Evolutionary conservation across 2,797 vertebrate species (phyloP).

Genomic region (Remorina albescens): DNA sequence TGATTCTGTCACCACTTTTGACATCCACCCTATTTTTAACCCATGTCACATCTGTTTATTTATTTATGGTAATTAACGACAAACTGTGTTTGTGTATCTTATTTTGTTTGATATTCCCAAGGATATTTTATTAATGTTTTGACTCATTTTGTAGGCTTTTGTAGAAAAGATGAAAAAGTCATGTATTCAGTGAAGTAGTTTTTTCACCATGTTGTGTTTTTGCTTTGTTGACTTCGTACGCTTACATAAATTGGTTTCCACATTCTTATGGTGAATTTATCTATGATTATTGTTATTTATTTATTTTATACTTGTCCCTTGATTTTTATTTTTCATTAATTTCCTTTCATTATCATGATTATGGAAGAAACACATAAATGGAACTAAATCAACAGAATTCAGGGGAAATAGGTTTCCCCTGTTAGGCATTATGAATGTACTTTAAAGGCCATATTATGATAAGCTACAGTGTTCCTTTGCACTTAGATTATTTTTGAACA

Average conservation of each 20-base stretch:
- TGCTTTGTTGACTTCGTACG: slow-evolving; percentile 10
- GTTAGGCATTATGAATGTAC: slow-evolving; percentile 73
- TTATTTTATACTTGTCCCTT: slow-evolving; percentile 16
- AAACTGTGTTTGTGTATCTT: slow-evolving; percentile 12
- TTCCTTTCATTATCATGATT: background rate
- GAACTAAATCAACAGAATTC: slow-evolving; percentile 26
- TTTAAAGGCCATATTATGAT: slow-evolving; percentile 67
- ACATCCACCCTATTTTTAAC: slow-evolving; percentile 1
- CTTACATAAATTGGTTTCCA: slow-evolving; percentile 14
- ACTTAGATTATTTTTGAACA: slow-evolving; percentile 66
- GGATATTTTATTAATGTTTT: slow-evolving; percentile 34
- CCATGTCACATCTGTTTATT: slow-evolving; percentile 37
- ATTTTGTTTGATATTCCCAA: slow-evolving; percentile 49
- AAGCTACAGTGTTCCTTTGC: slow-evolving; percentile 66
- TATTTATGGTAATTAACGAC: slow-evolving; percentile 13
- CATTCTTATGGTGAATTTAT: slow-evolving; percentile 36
- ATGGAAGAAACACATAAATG: background rate
- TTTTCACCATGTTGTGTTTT: slow-evolving; percentile 9
- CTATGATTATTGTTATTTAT: slow-evolving; percentile 39
- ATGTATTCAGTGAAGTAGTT: slow-evolving; percentile 10
- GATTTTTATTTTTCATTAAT: slow-evolving; percentile 3
- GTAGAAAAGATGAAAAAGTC: slow-evolving; percentile 24
- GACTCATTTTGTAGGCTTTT: slow-evolving; percentile 44
- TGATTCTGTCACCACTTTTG: background rate
- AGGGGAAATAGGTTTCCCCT: slow-evolving; percentile 29